Base-by-base conservation (phyloP, 2,888 invertebrate species). In the Holacanthella duospinosa region DNA sequence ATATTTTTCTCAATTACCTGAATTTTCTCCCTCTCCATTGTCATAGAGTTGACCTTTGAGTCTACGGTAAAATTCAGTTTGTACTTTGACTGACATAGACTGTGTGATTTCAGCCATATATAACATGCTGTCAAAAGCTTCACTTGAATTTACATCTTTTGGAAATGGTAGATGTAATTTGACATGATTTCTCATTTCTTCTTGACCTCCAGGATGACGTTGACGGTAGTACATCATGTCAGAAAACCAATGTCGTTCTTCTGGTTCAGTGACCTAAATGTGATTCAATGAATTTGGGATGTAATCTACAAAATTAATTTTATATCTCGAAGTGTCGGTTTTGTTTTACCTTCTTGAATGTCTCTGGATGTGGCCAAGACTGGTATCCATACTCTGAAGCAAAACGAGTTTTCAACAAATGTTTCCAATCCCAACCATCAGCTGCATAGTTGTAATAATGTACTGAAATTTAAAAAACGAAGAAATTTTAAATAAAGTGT, bases 311-410 rank as follows among this genome's bases (percentile, higher is more conserved):
- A 58, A 25, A 55, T 26, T 55, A 55, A 28, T 55, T 26, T 26
- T 16, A 53, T 57, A 4, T 12, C 9, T 29, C 24, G n/a, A 21
- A 57, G 28, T 21, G n/a, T n/a, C 16, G 59, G 12, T n/a, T 16
- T 25, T 25, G 12, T 26, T 36, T 59, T 48, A 48, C 86, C 21
- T 82, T 81, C 55, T 79, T 75, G 77, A 90, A 81, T 0, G 91
- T 85, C 44, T 80, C 79, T 24, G 86, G 76, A 1, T 87, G 85
- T 0, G 96, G 94, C 68, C 90, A 80, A 0, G 94, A 89, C 77
- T 97, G 96, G 70, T 89, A 87, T 1, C 99, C 99, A 75, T 93
- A 99, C 77, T 99, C 99, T 0, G 97, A 95, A 2, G 87, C 85
- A 77, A 97, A 96, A 16, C 72, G 28, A 1, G 68, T 65, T 29